Evolutionary conservation across 2,113 vertebrate genomes (phyloP), one percentile per base, ranked within the genome.

Genomic region (Aspiorhynchus laticeps): DNA sequence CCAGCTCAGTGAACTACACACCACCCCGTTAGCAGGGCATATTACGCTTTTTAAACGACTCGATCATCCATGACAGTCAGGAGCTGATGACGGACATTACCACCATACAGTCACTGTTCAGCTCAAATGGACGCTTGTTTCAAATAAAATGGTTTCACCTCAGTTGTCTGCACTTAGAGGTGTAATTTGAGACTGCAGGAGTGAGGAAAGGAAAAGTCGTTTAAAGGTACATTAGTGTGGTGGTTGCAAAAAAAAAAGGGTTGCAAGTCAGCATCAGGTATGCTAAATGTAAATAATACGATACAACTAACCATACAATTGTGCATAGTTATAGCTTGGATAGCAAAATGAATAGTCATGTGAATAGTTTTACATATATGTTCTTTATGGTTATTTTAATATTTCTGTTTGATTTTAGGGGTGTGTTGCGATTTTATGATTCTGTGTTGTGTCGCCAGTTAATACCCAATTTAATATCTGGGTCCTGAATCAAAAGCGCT

Each of bases 111-210:
- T 36, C 7, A 26, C 10, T 7, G 31, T 21, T 63, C 36, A 41
- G 38, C 15, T 28, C 38, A 82, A 46, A 63, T 38, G 36, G 56
- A 82, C 41, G 15, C 4, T 43, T 11, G 21, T 41, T 65, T 65
- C 33, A 81, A 19, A 43, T 65, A 11, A 65, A 65, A 81, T 10
- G 7, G 9, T 41, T 76, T 48, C 73, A 76, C 41, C 73, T 76
- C 73, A 4, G 2, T 24, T 2, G 69, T 12, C 7, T 73, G 69
- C 69, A 73, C 69, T 73, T 38, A 38, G 38, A 43, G 38, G 24
- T 46, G 84, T 79, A 88, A 88, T 88, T 43, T 86, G 63, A 75
- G 38, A 75, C 73, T 48, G 80, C 33, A 78, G 56, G 85, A 86
- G 67, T 41, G 80, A 63, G 71, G 61, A 67, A 74, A 84, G 84